Base-by-base conservation (phyloP, 2,888 invertebrate species). In the Syritta pipiens region DNA sequence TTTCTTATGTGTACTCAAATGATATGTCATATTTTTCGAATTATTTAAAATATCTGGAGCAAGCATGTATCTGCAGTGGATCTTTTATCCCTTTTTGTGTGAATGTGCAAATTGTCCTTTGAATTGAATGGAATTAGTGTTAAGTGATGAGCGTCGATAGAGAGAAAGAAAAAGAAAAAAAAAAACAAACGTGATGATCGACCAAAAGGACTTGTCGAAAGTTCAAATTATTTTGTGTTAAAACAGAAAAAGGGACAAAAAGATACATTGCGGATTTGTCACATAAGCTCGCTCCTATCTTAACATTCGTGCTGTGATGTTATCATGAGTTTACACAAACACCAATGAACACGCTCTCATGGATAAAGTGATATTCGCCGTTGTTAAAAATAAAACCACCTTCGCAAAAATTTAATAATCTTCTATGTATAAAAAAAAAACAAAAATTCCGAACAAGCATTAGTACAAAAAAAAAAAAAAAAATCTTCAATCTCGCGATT, bases 401-500 rank as follows among this genome's bases (percentile, higher is more conserved):
- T 55, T 60, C 67, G 46, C 65, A 48, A 59, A 51, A n/a, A 57
- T 69, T 69, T 69, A 32, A 51, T 40, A 49, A 68, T 59, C 24
- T 19, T 17, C 20, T 65, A 57, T 57, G 40, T 35, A 37, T 55
- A 53, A 53, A 53, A 48, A 57, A 20, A 42, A 35, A 59, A 14
- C 7, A 44, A 42, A 35, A 55, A 26, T 49, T 44, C 35, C 42
- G 51, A n/a, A 30, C 59, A 22, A 55, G 10, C 17, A 24, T 49
- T 49, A 37, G 37, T 26, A 32, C n/a, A n/a, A n/a, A n/a, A n/a
- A n/a, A n/a, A n/a, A n/a, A n/a, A n/a, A n/a, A n/a, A n/a, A n/a
- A n/a, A n/a, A n/a, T n/a, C n/a, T 30, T n/a, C 20, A 10, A 19
- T 42, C 83, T 84, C 83, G 83, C 83, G 82, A 84, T 68, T 65